These are phyloP conservation scores for Rhinopomastus cyanomelas DNA, from an alignment of 2,113 vertebrate genomes.

Conservation along the genomic window DNA sequence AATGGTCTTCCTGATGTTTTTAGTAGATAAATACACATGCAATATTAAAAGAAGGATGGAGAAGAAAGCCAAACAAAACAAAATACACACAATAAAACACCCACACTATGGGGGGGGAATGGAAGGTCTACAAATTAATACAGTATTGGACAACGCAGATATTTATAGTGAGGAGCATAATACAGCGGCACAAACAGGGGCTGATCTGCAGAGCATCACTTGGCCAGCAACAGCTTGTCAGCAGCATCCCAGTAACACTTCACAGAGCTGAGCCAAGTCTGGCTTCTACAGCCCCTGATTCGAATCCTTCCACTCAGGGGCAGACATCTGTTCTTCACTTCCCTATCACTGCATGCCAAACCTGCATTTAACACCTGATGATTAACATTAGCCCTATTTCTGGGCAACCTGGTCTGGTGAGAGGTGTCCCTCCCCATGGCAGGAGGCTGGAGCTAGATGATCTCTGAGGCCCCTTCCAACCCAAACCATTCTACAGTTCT, in stretches of 20 bases:
- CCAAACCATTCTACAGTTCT: too few relatives aligned
- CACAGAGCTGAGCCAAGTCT: background rate
- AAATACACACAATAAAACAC: background rate
- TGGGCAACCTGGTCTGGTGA: too few relatives aligned
- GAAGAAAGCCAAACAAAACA: background rate
- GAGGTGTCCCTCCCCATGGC: too few relatives aligned
- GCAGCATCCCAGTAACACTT: background rate
- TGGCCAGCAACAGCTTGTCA: background rate
- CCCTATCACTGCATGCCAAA: background rate
- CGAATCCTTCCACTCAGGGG: background rate
- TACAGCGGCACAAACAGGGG: background rate
- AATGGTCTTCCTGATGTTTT: background rate
- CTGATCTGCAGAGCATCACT: background rate
- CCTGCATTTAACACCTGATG: accelerated
- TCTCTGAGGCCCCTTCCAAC: too few relatives aligned
- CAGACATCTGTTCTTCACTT: background rate
- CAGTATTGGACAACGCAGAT: accelerated
- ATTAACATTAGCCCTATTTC: background rate
- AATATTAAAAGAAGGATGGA: background rate
- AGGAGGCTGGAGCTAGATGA: too few relatives aligned
- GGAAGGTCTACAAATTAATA: background rate
- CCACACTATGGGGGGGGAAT: accelerated
- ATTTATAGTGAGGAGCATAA: background rate
- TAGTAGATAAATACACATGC: background rate
- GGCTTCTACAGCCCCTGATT: background rate